Base-by-base conservation (phyloP, 2,113 vertebrate species). In the Muntiacus reevesi region DNA sequence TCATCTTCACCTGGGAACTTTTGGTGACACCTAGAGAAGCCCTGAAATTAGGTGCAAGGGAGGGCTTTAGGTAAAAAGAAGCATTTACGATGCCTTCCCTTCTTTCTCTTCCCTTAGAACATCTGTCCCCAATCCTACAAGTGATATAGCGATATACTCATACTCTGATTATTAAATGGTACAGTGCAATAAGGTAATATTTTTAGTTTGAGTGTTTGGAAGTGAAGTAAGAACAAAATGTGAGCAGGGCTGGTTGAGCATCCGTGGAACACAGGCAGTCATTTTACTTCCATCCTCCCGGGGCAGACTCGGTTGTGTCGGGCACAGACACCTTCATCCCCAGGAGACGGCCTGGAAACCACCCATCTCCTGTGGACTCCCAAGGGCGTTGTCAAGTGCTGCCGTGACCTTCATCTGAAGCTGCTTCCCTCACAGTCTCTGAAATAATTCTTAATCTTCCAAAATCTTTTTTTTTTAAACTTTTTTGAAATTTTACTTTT, bases 201-300 rank as follows among this genome's bases (percentile, higher is more conserved):
- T 95, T 97, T 96, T 88, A 85, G 95, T 62, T 84, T 67, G 62
- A 94, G 52, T 64, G 11, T 92, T 93, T 88, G 67, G 47, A 83
- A 93, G 52, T 21, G 23, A 85, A 76, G 2, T 64, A 45, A 91
- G 91, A 92, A 81, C n/a, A 50, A 87, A 92, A 74, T 45, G n/a
- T 57, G 89, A 76, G 36, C n/a, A 7, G 0, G 40, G 17, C 54
- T 6, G 10, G 36, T 82, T 55, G 79, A 43, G 55, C 40, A 62
- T 19, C 47, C 5, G 0, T 3, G 40, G 40, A 50, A 89, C 21
- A 43, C 7, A 17, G 33, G 5, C 62, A 21, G 30, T 40, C 19
- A 1, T 43, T 36, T n/a, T 67, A 67, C 67, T 59, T 21, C 19
- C 27, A 0, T 52, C 14, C 17, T 54, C 14, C 36, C 1, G 0